A percentile compares a stretch with the other conserved stretches of the same genome.
phyloP scores from a whole-genome alignment of 2,113 vertebrate species.

The Cyphomyrus plagiostoma region DNA sequence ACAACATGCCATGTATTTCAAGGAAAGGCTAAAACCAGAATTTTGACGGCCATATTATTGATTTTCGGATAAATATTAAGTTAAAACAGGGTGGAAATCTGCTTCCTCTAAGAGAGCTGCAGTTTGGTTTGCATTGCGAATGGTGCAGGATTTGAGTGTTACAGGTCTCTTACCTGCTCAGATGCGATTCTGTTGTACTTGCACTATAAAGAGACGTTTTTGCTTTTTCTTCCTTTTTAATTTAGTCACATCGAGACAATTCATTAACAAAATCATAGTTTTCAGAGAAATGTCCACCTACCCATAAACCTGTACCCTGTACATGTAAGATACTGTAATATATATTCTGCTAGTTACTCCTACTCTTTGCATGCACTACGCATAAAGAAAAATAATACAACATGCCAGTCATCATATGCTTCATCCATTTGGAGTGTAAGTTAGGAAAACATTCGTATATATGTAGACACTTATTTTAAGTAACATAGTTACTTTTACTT shows the following conservation, averaged over 20 bases:
- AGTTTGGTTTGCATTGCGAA: not conserved
- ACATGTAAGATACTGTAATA: constrained; percentile 83
- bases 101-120: not conserved
- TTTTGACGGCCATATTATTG: not conserved
- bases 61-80: not conserved
- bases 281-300: not conserved
- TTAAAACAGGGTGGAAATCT: not conserved
- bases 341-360: constrained; percentile 60
- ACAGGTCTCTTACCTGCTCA: not conserved
- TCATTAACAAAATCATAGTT: not conserved
- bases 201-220: not conserved
- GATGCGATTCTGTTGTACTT: not conserved
- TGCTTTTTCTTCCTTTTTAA: not conserved
- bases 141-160: not conserved
- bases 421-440: constrained; percentile 40
- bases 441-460: constrained; percentile 12
- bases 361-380: constrained; percentile 70
- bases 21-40: not conserved
- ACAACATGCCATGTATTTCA: not conserved
- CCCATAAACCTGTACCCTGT: constrained; percentile 35
- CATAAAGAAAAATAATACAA: constrained; percentile 24
- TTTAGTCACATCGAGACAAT: not conserved
- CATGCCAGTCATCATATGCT: constrained; percentile 33
- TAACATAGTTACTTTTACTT: not conserved
- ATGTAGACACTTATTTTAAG: not conserved